These are phyloP conservation scores for Sitodiplosis mosellana DNA, from an alignment of 1,140 invertebrate genomes.

Conservation along the genomic window DNA sequence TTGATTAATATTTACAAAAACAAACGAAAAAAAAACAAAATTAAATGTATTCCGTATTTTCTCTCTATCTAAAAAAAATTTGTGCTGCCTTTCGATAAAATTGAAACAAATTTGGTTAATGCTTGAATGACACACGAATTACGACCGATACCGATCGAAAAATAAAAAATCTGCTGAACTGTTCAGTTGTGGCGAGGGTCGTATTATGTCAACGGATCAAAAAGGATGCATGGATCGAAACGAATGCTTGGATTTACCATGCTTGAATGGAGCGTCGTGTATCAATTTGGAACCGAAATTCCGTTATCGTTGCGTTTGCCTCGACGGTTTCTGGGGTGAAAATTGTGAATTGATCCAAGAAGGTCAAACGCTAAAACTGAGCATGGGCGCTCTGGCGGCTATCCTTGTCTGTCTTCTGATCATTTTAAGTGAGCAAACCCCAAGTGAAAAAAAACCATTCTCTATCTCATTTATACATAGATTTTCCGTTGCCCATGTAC, in stretches of 20 bases:
- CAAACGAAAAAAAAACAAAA: no score
- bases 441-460: neutral
- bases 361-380: slow-evolving; percentile 77
- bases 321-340: slow-evolving; percentile 79
- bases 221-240: slow-evolving; percentile 87
- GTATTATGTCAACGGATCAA: slow-evolving; percentile 67
- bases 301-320: slow-evolving; percentile 68
- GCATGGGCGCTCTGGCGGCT: slow-evolving; percentile 82
- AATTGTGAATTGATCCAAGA: slow-evolving; percentile 87
- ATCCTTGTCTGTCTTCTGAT: slow-evolving; percentile 86
- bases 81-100: no score
- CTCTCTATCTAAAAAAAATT: no score
- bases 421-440: slow-evolving; percentile 66
- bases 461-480: no score
- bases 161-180: neutral
- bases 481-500: no score
- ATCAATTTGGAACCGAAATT: slow-evolving; percentile 72
- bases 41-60: no score
- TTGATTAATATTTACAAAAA: no score
- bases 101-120: no score
- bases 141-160: no score
- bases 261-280: slow-evolving; percentile 75
- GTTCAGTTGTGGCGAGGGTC: slow-evolving; percentile 73
- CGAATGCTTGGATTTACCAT: slow-evolving; percentile 82
- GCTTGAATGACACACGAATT: no score